These are phyloP conservation scores for Linepithema humile DNA, from an alignment of 1,140 invertebrate genomes.

Conservation along the genomic window DNA sequence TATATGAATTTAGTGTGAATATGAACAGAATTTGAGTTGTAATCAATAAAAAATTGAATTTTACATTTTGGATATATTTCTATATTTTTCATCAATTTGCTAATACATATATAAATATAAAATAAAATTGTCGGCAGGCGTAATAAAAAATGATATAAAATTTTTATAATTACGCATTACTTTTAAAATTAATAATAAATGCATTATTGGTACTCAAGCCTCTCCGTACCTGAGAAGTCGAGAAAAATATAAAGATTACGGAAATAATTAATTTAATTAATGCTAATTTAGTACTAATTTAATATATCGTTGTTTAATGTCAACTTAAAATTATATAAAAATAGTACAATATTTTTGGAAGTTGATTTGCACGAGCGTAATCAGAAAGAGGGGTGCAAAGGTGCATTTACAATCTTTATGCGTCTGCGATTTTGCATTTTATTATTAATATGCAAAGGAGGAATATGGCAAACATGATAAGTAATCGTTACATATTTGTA, in stretches of 20 bases:
- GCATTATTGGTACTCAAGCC: slow-evolving; percentile 68
- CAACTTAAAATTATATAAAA: slow-evolving; percentile 23
- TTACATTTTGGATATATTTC: not conserved
- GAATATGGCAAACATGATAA: not conserved
- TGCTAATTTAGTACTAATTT: not conserved
- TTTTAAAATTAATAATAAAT: slow-evolving; percentile 65
- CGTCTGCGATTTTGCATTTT: not conserved
- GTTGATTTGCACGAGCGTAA: not conserved
- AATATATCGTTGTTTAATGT: not conserved
- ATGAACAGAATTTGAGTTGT: not conserved
- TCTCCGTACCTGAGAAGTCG: slow-evolving; percentile 21
- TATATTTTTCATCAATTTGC: slow-evolving; percentile 42
- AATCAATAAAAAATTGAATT: not conserved
- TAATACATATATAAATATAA: slow-evolving; percentile 64
- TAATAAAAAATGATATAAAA: slow-evolving; percentile 60
- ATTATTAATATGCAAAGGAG: not conserved
- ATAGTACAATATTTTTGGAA: slow-evolving; percentile 19
- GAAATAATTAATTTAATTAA: slow-evolving; percentile 12
- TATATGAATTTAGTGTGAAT: no score
- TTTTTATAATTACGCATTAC: slow-evolving; percentile 14
- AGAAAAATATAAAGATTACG: slow-evolving; percentile 23
- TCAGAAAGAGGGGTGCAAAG: not conserved
- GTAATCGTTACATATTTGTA: not conserved
- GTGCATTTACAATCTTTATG: not conserved
- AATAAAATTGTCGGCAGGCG: slow-evolving; percentile 16